Evolutionary conservation across 2,888 invertebrate species (phyloP).

Genomic region (Nomada hirtipes): DNA sequence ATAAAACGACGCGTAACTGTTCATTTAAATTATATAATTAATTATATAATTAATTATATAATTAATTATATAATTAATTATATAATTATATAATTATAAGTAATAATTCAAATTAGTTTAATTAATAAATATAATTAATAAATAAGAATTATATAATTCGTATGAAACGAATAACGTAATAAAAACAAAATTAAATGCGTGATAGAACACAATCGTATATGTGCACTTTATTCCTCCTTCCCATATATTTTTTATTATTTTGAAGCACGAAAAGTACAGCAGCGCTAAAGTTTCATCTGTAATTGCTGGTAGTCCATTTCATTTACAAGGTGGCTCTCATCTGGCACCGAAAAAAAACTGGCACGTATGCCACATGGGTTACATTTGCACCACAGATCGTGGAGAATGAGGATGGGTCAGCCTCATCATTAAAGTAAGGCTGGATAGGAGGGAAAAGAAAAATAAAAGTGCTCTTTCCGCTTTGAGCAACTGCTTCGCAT

Average conservation of each 20-base stretch:
- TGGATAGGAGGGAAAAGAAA: slow-evolving; percentile 63
- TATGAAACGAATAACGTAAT: slow-evolving; percentile 1
- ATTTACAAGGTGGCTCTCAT: slow-evolving; percentile 58
- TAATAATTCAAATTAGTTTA: too few species aligned
- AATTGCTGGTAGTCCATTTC: slow-evolving; percentile 52
- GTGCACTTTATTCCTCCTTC: slow-evolving; percentile 33
- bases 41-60: too few species aligned
- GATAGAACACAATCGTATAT: slow-evolving; percentile 9
- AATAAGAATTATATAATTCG: slow-evolving; percentile 1
- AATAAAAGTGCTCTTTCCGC: slow-evolving; percentile 65
- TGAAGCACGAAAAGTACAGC: slow-evolving; percentile 5
- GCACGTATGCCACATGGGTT: slow-evolving; percentile 53
- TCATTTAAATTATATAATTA: slow-evolving; percentile 3
- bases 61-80: too few species aligned
- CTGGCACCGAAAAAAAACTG: slow-evolving; percentile 59
- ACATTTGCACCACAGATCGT: slow-evolving; percentile 59
- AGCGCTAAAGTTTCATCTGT: slow-evolving; percentile 46
- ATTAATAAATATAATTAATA: too few species aligned
- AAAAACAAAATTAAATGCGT: slow-evolving; percentile 29
- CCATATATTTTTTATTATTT: slow-evolving; percentile 20
- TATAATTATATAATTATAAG: too few species aligned
- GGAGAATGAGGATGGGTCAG: slow-evolving; percentile 52
- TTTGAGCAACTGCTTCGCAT: slow-evolving; percentile 75
- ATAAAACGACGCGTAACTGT: not conserved
- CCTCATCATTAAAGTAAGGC: slow-evolving; percentile 71